Conservation (phyloP, 2,888 invertebrate genomes). For the Drosophila atripex region DNA sequence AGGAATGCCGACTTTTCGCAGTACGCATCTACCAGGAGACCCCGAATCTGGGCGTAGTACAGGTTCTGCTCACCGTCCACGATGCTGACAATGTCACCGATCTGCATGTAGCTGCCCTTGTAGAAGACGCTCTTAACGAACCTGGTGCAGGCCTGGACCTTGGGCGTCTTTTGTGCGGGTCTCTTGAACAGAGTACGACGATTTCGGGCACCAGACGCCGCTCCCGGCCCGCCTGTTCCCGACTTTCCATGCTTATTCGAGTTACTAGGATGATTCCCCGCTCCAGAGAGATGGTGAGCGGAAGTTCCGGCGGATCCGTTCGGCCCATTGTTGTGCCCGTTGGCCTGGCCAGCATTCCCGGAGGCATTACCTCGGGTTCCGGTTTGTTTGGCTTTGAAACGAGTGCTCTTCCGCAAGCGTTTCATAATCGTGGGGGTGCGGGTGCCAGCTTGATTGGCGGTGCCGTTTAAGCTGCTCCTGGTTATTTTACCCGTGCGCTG, state of each 20-base stretch:
- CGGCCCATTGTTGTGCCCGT: constrained; percentile 40
- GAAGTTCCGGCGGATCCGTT: constrained; percentile 13
- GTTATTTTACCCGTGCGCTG: constrained; percentile 51
- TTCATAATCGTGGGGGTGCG: constrained; percentile 64
- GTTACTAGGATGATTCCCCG: constrained; percentile 22
- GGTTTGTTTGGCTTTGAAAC: constrained; percentile 62
- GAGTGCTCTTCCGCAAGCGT: constrained; percentile 66
- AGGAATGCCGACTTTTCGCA: constrained; percentile 96
- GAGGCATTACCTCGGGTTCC: constrained; percentile 23
- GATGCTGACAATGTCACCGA: constrained; percentile 95
- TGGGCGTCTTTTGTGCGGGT: constrained; percentile 91
- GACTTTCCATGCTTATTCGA: constrained; percentile 40
- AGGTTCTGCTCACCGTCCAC: constrained; percentile 90
- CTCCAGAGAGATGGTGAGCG: constrained; percentile 15
- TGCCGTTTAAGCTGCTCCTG: constrained; percentile 59
- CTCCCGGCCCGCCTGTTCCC: constrained; percentile 21
- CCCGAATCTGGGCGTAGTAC: constrained; percentile 95
- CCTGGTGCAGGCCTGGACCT: constrained; percentile 91
- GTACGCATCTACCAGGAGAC: constrained; percentile 95
- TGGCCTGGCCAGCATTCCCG: constrained; percentile 16
- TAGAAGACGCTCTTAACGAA: constrained; percentile 91
- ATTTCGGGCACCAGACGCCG: constrained; percentile 84
- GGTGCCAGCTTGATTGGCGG: constrained; percentile 5
- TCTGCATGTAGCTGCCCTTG: constrained; percentile 92
- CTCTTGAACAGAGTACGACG: constrained; percentile 91